Evolutionary conservation across 2,113 vertebrate species (phyloP).

Genomic region (Mus musculus): DNA sequence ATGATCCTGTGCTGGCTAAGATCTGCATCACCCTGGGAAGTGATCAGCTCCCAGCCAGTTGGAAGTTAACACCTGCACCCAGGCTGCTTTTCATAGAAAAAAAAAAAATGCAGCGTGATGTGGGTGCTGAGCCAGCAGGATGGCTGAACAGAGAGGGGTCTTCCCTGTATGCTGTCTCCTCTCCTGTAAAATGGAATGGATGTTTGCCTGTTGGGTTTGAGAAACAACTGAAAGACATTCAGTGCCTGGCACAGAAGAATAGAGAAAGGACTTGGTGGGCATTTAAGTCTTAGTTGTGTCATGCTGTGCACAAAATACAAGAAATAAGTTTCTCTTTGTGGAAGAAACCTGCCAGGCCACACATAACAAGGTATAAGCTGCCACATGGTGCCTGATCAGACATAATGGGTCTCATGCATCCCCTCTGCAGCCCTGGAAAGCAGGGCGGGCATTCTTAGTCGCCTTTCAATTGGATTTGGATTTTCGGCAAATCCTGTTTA

Average conservation of each 20-base stretch:
- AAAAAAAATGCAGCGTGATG: background rate
- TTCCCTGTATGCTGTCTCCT: background rate
- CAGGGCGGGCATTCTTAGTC: background rate
- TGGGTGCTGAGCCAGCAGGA: background rate
- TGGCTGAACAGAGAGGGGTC: background rate
- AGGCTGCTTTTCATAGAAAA: background rate
- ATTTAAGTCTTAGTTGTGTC: no score
- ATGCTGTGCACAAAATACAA: rapidly evolving
- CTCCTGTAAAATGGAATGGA: background rate
- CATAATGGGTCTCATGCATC: background rate
- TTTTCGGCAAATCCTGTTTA: background rate
- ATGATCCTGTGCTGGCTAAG: rapidly evolving
- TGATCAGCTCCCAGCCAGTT: background rate
- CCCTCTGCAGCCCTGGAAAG: background rate
- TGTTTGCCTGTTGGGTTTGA: background rate
- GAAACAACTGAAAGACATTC: background rate
- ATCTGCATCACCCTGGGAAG: background rate
- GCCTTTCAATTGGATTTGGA: background rate
- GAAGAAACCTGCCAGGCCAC: background rate
- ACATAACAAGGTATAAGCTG: background rate
- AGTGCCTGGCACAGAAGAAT: background rate
- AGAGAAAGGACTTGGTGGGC: background rate
- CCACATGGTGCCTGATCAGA: background rate
- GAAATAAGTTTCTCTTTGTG: background rate
- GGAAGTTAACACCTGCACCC: background rate